Evolutionary conservation across 2,797 vertebrate species (phyloP), one percentile per base, ranked within the genome.

Genomic region (Champsocephalus gunnari): DNA sequence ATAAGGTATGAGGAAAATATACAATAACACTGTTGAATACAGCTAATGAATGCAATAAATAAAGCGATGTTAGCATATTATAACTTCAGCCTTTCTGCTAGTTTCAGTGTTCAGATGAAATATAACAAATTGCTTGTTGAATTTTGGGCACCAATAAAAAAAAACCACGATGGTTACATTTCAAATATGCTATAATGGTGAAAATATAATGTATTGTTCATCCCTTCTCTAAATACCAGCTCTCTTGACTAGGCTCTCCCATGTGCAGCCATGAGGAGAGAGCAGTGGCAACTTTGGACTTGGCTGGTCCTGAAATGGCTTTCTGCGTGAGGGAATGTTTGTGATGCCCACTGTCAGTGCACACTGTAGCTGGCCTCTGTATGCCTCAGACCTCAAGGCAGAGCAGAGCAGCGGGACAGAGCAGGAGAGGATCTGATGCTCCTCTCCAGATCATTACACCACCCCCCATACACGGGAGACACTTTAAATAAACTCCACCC

Each of bases 381-480:
- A 19, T 2, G 75, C 73, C 67, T 79, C 71, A 73, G 67, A 87
- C 66, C 80, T 86, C 63, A 3, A 84, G 85, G 88, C 89, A 77
- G 65, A 83, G 61, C 64, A 10, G 59, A 71, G 84, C 69, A 69
- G 73, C 28, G 58, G 79, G 71, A 43, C 82, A 6, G 79, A 78
- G 79, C 80, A 41, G 66, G 73, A 77, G 77, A 83, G 75, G 74
- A 77, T 88, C 82, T 65, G 87, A 88, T 79, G 88, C 87, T 92
- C 65, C 5, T 86, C 83, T 88, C 69, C 67, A 69, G 89, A 88
- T 92, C 87, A 90, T 88, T 90, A 86, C 88, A 81, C 87, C 79
- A 38, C 24, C 66, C 70, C 70, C 82, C 80, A 85, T 79, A 91
- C 78, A 81, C 73, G 53, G 74, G 75, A 87, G 84, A 80, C 81